Percentiles rank a stretch among this genome's conserved stretches.
These are phyloP conservation scores for Epinephelus fuscoguttatus DNA, from an alignment of 2,113 vertebrate genomes.

Conservation along the genomic window DNA sequence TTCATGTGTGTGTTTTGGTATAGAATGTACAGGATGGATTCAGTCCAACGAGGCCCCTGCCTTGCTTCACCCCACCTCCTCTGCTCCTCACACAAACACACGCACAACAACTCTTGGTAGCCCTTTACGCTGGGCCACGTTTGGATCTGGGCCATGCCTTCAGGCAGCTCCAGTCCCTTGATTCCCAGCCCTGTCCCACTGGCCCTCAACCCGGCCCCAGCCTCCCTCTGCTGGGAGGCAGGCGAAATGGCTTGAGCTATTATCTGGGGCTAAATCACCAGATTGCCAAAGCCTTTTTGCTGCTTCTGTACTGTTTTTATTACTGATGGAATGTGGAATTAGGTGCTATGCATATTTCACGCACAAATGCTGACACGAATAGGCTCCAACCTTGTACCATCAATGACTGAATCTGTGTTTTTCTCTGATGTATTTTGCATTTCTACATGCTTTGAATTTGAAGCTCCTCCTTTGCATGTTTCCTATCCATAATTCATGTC, in stretches of 20 bases:
- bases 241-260: conserved; percentile 51
- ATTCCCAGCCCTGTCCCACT: conserved; percentile 51
- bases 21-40: conserved; percentile 19
- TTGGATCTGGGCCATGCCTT: conserved; percentile 81
- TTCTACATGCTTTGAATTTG: conserved; percentile 55
- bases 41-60: neutral
- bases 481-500: conserved; percentile 69
- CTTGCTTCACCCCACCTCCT: conserved; percentile 2
- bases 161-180: conserved; percentile 65
- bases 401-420: conserved; percentile 50
- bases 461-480: conserved; percentile 62
- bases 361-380: conserved; percentile 51
- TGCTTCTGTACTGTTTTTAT: conserved; percentile 42
- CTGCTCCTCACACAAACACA: conserved; percentile 39
- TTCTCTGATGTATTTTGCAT: conserved; percentile 65
- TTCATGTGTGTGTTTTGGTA: neutral
- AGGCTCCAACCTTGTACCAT: conserved; percentile 55
- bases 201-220: conserved; percentile 56
- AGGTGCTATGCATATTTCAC: conserved; percentile 53
- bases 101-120: conserved; percentile 49
- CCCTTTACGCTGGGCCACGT: conserved; percentile 64
- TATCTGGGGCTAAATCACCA: conserved; percentile 60
- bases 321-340: conserved; percentile 66
- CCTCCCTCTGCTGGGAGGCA: conserved; percentile 65
- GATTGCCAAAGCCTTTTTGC: conserved; percentile 45